phyloP scores from a whole-genome alignment of 2,797 vertebrate species.

The Amblyopsis hoosieri region DNA sequence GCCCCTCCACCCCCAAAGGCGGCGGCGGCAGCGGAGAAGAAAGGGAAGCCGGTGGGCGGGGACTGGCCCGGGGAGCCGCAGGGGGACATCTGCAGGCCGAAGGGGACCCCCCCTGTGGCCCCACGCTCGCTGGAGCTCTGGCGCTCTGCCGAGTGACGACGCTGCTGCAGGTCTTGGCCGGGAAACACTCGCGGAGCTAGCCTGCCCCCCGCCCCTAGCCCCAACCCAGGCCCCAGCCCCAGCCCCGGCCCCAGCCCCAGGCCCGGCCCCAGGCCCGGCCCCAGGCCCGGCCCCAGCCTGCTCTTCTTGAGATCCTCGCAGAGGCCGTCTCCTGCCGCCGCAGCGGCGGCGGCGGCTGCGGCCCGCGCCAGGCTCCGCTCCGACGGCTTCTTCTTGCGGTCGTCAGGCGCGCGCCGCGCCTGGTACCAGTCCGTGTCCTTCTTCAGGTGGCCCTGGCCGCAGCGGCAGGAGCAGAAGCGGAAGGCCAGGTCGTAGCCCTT shows the following conservation, averaged over 20 bases:
- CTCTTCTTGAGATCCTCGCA: slow-evolving; percentile 89
- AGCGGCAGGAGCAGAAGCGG: slow-evolving; percentile 97
- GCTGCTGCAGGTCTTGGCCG: slow-evolving; percentile 84
- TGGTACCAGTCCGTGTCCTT: slow-evolving; percentile 99
- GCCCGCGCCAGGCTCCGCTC: slow-evolving; percentile 84
- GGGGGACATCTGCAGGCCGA: slow-evolving; percentile 80
- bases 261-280: slow-evolving; percentile 27
- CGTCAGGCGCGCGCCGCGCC: slow-evolving; percentile 93
- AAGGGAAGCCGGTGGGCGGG: slow-evolving; percentile 88
- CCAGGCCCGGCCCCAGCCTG: slow-evolving; percentile 51
- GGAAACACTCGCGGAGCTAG: slow-evolving; percentile 78
- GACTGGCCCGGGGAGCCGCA: slow-evolving; percentile 92
- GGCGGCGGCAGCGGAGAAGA: slow-evolving; percentile 78
- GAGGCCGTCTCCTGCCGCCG: slow-evolving; percentile 68
- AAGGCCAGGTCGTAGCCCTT: slow-evolving; percentile 98
- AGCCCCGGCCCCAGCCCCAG: not conserved
- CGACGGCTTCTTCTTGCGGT: slow-evolving; percentile 90
- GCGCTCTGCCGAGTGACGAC: slow-evolving; percentile 90
- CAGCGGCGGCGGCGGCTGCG: slow-evolving; percentile 43
- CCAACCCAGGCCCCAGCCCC: slow-evolving; percentile 1
- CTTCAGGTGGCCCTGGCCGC: slow-evolving; percentile 95
- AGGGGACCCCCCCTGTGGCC: slow-evolving; percentile 35
- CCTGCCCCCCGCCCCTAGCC: slow-evolving; percentile 70
- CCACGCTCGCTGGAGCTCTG: slow-evolving; percentile 94
- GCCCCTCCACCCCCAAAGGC: slow-evolving; percentile 41